Percentiles rank a stretch among this genome's conserved stretches.
These are phyloP conservation scores for Thryonomys swinderianus DNA, from an alignment of 2,113 vertebrate species.

Conservation along the genomic window DNA sequence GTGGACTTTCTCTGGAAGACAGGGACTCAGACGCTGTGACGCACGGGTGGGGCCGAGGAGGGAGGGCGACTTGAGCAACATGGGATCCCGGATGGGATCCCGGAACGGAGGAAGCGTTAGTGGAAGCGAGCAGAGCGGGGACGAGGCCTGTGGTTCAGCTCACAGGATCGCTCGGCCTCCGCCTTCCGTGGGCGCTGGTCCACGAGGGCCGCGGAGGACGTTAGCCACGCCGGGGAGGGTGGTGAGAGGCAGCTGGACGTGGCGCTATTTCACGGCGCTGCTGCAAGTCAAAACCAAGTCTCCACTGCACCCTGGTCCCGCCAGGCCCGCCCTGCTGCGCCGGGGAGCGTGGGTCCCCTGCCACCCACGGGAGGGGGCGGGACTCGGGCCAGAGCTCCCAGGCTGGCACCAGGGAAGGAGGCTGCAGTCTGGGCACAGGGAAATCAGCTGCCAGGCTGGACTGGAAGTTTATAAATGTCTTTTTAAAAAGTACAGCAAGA, in stretches of 20 bases:
- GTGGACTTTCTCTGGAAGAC: no score
- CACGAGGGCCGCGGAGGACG: rapidly evolving
- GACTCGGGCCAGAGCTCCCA: not conserved
- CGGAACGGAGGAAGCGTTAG: rapidly evolving
- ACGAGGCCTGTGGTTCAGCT: not conserved
- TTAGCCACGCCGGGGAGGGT: rapidly evolving
- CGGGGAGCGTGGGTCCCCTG: rapidly evolving
- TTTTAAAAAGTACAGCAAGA: slow-evolving; percentile 25
- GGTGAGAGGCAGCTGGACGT: not conserved
- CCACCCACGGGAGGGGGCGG: no score
- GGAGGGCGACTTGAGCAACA: rapidly evolving
- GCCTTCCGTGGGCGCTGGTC: rapidly evolving
- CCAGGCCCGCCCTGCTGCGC: not conserved
- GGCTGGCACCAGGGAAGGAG: rapidly evolving
- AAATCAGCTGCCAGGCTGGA: not conserved
- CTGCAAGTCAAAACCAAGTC: not conserved
- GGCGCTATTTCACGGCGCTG: not conserved
- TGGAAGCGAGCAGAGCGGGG: rapidly evolving
- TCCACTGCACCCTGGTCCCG: not conserved
- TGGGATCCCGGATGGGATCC: rapidly evolving
- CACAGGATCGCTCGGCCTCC: rapidly evolving
- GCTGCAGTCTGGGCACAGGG: not conserved
- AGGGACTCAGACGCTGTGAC: not conserved
- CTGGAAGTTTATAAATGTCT: not conserved
- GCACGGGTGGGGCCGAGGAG: rapidly evolving